Percentiles rank a stretch among this genome's conserved stretches.
These are phyloP conservation scores for Pseudomyrmex cubaensis DNA, from an alignment of 1,140 invertebrate genomes.

Conservation along the genomic window DNA sequence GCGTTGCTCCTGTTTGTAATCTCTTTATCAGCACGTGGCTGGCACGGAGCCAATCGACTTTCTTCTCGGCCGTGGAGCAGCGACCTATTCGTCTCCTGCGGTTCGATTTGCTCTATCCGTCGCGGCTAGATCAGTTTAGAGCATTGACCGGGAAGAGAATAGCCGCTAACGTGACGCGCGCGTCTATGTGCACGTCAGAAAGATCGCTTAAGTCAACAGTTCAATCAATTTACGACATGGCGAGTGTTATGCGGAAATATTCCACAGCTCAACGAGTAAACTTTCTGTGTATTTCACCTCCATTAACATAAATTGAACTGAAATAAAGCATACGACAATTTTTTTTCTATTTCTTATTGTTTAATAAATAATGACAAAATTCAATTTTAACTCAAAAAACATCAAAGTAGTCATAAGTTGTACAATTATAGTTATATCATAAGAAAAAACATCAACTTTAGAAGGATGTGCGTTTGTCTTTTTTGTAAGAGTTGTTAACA, in stretches of 20 bases:
- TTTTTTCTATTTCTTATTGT: not conserved
- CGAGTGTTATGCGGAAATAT: not conserved
- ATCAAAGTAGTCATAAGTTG: no score
- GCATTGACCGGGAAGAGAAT: conserved; percentile 55
- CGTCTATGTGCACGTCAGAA: not conserved
- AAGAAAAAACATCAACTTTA: no score
- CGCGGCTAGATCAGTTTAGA: conserved; percentile 29
- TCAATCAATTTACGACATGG: conserved; percentile 27
- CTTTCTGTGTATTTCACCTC: not conserved
- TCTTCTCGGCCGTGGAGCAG: conserved; percentile 44
- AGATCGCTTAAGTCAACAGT: not conserved
- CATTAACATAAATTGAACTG: conserved; percentile 1
- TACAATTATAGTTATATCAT: no score
- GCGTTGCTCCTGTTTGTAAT: conserved; percentile 78
- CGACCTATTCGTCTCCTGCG: conserved; percentile 23
- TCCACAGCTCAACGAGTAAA: not conserved
- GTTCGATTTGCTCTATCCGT: conserved; percentile 34
- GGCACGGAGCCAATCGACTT: conserved; percentile 75
- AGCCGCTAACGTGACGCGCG: not conserved
- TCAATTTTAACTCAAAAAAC: no score
- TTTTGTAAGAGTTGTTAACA: conserved; percentile 8
- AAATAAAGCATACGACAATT: not conserved
- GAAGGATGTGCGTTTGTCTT: not conserved
- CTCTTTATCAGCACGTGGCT: conserved; percentile 81
- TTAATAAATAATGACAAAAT: no score